Conservation (phyloP, 1,140 invertebrate species). For the Monochamus saltuarius region DNA sequence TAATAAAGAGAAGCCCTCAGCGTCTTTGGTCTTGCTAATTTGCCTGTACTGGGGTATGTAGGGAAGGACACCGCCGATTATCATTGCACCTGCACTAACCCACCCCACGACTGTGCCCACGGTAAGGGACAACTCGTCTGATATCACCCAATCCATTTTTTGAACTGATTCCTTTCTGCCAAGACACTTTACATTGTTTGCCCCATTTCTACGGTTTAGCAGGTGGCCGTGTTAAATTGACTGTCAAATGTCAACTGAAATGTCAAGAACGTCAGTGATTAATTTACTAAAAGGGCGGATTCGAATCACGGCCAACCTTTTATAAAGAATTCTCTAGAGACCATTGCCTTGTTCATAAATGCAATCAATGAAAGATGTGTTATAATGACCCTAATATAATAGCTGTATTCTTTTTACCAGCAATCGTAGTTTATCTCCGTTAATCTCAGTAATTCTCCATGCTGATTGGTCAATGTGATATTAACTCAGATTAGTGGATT, state of each 20-base stretch:
- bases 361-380: no score
- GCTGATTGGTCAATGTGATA: no score
- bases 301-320: no score
- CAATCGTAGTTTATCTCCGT: no score
- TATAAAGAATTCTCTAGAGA: no score
- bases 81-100: slow-evolving; percentile 78
- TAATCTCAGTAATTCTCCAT: no score
- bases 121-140: slow-evolving; percentile 65
- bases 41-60: slow-evolving; percentile 93
- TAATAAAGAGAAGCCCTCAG: slow-evolving; percentile 94
- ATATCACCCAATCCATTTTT: slow-evolving; percentile 71
- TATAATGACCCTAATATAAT: no score
- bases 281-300: neutral
- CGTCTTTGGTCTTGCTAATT: slow-evolving; percentile 86
- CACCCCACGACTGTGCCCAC: slow-evolving; percentile 67
- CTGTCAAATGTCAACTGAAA: slow-evolving; percentile 26
- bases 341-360: no score
- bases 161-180: slow-evolving; percentile 12
- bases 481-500: no score
- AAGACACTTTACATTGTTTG: slow-evolving; percentile 9
- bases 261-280: neutral
- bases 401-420: no score
- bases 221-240: slow-evolving; percentile 17
- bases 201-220: slow-evolving; percentile 4
- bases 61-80: slow-evolving; percentile 84